Base-by-base conservation (phyloP, 2,797 vertebrate genomes). In the Morelia viridis region DNA sequence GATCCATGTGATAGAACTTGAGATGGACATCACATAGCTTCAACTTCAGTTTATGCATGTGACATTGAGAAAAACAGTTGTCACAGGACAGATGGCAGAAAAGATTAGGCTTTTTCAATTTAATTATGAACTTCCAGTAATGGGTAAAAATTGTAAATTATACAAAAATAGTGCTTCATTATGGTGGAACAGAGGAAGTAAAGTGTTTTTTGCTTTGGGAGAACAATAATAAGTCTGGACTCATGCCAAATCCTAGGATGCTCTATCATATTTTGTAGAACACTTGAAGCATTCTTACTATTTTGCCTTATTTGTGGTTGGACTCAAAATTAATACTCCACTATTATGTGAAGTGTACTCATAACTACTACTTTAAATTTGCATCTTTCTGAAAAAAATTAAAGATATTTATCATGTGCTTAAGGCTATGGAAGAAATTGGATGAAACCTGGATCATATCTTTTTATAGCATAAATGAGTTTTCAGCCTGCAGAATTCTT, bases 41-140 rank as follows among this genome's bases (percentile, higher is more conserved):
- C 53, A 19, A 26, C 56, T 89, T 92, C 62, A 86, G 17, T 87
- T 90, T 58, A 76, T 35, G 26, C 12, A 76, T 17, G 26, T 31
- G 35, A 68, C 58, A 57, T 35, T 85, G 19, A 31, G 26, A 15
- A 61, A 65, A 53, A 84, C 31, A 64, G 17, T 87, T 84, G 68
- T 57, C 24, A 41, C 31, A 58, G n/a, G 13, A 60, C 62, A 89
- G 24, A 87, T 88, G n/a, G 68, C 68, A 83, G 24, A 76, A 57
- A 87, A 8, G 26, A 65, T 83, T 90, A 90, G 85, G 53, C 3
- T 64, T 90, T 62, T 31, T 35, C 71, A 64, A 19, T 87, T 65
- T 88, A 93, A 50, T 84, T 84, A 88, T 71, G 31, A 93, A 2
- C 17, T 62, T 91, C 46, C 71, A 65, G 26, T 17, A 87, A 83